Evolutionary conservation across 1,140 invertebrate genomes (phyloP).

Genomic region (Drosophila miranda): DNA sequence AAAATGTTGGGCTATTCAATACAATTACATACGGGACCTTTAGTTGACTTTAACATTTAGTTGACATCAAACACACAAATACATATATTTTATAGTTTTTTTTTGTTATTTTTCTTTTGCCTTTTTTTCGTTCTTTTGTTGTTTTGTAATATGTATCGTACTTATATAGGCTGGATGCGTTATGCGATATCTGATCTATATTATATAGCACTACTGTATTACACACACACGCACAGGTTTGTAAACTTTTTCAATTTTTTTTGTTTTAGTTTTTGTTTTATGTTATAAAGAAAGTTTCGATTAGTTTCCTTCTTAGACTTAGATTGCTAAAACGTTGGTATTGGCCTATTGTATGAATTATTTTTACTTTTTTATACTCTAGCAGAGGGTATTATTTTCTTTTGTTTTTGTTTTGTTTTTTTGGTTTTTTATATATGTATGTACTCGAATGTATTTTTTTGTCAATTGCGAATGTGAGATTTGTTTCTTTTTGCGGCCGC

Average conservation of each 20-base stretch:
- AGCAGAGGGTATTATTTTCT: slow-evolving; percentile 1
- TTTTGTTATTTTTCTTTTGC: slow-evolving; percentile 7
- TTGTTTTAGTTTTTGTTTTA: slow-evolving; percentile 11
- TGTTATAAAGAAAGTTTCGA: slow-evolving; percentile 52
- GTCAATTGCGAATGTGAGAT: slow-evolving; percentile 34
- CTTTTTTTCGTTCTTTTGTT: slow-evolving; percentile 1
- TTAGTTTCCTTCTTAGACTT: slow-evolving; percentile 57
- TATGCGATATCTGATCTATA: slow-evolving; percentile 53
- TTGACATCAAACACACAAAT: slow-evolving; percentile 74
- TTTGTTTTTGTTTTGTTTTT: background rate
- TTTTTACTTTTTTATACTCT: slow-evolving; percentile 33
- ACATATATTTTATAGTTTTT: slow-evolving; percentile 38
- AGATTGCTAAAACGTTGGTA: slow-evolving; percentile 71
- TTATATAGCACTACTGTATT: slow-evolving; percentile 51
- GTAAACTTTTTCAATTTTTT: slow-evolving; percentile 39
- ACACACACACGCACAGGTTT: slow-evolving; percentile 57
- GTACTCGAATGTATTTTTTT: slow-evolving; percentile 9
- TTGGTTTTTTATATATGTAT: slow-evolving; percentile 3
- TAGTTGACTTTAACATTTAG: slow-evolving; percentile 67
- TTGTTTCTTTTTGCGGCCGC: background rate
- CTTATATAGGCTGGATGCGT: slow-evolving; percentile 55
- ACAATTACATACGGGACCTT: slow-evolving; percentile 42
- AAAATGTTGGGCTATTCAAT: slow-evolving; percentile 59
- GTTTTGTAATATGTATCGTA: slow-evolving; percentile 38
- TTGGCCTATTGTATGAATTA: slow-evolving; percentile 72